A percentile compares a stretch with the other conserved stretches of the same genome.
Evolutionary conservation across 2,797 vertebrate genomes (phyloP).

Genomic region (Sarcophilus harrisii): DNA sequence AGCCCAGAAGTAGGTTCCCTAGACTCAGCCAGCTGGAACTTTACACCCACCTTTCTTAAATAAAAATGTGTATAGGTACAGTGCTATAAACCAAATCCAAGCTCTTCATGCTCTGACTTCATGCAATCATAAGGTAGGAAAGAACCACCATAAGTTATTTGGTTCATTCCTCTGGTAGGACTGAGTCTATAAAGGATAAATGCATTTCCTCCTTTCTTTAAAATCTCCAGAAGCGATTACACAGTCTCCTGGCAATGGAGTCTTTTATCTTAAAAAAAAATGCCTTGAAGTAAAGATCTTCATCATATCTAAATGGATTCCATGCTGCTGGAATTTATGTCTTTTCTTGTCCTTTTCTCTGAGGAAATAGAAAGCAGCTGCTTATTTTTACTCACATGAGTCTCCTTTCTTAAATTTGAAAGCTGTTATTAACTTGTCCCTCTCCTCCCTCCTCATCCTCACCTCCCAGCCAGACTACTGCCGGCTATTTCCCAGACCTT

Average conservation of each 20-base stretch:
- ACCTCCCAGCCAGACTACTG: not conserved
- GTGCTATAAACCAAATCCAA: not conserved
- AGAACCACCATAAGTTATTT: not conserved
- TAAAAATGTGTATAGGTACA: accelerated
- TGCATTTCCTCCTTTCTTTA: not conserved
- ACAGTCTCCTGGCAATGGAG: not conserved
- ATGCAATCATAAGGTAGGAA: not conserved
- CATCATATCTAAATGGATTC: accelerated
- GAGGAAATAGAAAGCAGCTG: accelerated
- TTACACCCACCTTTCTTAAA: no score
- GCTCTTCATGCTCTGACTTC: not conserved
- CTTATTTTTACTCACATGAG: not conserved
- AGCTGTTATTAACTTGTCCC: accelerated
- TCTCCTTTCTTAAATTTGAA: no score
- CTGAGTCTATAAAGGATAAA: not conserved
- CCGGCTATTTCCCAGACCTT: slow-evolving; percentile 27
- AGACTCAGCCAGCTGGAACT: not conserved
- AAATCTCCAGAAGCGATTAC: not conserved
- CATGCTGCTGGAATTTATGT: accelerated
- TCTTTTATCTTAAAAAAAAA: not conserved
- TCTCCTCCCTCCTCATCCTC: not conserved
- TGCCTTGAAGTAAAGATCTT: not conserved
- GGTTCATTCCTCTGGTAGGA: not conserved
- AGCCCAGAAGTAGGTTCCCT: not conserved
- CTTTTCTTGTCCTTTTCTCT: not conserved